Evolutionary conservation across 2,888 invertebrate genomes (phyloP).

Genomic region (Phlogophora meticulosa): DNA sequence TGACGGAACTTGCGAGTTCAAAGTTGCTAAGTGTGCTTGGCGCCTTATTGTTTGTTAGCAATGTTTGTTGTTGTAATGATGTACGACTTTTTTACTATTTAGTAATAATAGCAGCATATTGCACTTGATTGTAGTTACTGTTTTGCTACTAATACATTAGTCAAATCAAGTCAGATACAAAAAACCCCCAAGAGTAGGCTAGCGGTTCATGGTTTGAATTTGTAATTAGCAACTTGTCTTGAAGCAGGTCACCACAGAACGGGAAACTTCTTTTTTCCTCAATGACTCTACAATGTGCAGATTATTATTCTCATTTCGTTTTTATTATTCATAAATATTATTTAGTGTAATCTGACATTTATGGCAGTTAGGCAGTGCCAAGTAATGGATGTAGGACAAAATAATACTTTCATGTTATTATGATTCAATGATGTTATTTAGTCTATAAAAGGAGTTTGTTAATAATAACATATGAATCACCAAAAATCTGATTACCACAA

Average conservation of each 20-base stretch:
- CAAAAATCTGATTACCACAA: no score
- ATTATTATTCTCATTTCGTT: neutral
- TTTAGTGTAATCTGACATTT: neutral
- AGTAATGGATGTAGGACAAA: neutral
- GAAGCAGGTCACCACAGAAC: slow-evolving; percentile 27
- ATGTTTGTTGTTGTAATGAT: no score
- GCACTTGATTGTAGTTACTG: neutral
- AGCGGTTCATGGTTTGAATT: slow-evolving; percentile 36
- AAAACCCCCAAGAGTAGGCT: slow-evolving; percentile 8
- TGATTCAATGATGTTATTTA: neutral
- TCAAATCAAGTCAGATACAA: neutral
- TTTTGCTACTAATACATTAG: slow-evolving; percentile 1
- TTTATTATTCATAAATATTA: neutral
- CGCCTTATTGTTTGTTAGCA: no score
- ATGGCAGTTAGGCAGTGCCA: neutral
- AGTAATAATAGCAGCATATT: no score
- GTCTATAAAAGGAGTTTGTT: no score
- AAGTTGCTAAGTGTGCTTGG: no score
- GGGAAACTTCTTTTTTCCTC: slow-evolving; percentile 31
- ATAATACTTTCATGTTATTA: slow-evolving; percentile 4
- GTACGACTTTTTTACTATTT: no score
- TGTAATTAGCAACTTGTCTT: slow-evolving; percentile 39
- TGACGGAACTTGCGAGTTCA: no score
- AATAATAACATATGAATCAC: no score
- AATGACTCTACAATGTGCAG: slow-evolving; percentile 13